These are phyloP conservation scores for Scomber japonicus DNA, from an alignment of 2,113 vertebrate species.

Conservation along the genomic window DNA sequence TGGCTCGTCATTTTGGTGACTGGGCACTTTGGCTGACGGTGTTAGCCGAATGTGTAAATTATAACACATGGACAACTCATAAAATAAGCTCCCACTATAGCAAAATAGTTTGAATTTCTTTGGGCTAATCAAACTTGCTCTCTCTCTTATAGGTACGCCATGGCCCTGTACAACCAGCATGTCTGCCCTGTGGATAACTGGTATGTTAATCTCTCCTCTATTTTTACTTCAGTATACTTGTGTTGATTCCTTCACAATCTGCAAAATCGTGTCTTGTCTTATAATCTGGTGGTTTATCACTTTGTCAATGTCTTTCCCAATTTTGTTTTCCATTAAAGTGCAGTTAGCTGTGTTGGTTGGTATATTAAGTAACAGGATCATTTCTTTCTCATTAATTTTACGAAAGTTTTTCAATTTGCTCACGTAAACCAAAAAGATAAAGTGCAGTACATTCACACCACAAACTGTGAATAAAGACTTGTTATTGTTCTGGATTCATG, in stretches of 20 bases:
- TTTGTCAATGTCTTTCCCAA: background rate
- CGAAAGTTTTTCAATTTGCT: background rate
- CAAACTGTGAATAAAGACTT: background rate
- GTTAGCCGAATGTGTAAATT: background rate
- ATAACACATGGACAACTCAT: background rate
- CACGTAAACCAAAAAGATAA: background rate
- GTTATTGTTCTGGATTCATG: background rate
- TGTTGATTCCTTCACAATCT: background rate
- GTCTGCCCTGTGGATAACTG: constrained; percentile 93
- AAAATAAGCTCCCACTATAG: background rate
- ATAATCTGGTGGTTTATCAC: background rate
- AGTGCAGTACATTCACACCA: background rate
- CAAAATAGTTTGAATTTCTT: background rate
- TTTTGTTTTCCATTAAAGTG: background rate
- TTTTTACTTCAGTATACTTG: background rate
- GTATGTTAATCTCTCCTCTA: constrained; percentile 71
- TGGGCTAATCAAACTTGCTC: constrained; percentile 26
- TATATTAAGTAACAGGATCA: background rate
- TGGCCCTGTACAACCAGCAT: constrained; percentile 93
- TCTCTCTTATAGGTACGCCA: constrained; percentile 87
- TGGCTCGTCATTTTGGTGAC: background rate
- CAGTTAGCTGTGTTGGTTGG: background rate
- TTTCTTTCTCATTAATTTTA: background rate
- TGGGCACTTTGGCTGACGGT: background rate
- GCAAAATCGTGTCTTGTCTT: background rate